Evolutionary conservation across 2,113 vertebrate species (phyloP), one percentile per base, ranked within the genome.

Genomic region (Parotia lawesii): DNA sequence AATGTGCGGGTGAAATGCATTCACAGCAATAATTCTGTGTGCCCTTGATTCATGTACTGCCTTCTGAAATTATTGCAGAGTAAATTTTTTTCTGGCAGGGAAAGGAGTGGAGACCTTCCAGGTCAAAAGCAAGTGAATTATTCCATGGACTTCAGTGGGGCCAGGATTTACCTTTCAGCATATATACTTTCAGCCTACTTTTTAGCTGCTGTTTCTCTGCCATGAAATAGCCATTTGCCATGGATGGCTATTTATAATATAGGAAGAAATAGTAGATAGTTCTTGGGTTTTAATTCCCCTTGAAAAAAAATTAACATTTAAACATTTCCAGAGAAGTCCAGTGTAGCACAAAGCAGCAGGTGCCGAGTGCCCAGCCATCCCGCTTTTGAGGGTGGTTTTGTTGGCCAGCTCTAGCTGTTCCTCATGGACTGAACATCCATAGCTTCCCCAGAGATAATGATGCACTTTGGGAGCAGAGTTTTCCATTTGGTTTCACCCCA

Each of bases 71-170:
- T 58, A 81, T 51, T 84, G 73, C 69, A 78, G 80, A 81, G 48
- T 89, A 58, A 35, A 58, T 87, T 75, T 87, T 22, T 74, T 94
- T 75, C 70, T 91, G 73, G 13, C 69, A 81, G 56, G 25, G 22
- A 82, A 64, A 67, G 40, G 22, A 87, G 10, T 22, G 21, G 45
- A 93, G 72, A 70, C 54, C 50, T 86, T 93, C 50, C 69, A 58
- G 56, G 57, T 45, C 51, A 87, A 67, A 92, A 84, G n/a, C 56
- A 81, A 91, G 40, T 75, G 29, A 89, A 64, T 93, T 79, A 82
- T 85, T 89, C 45, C 7, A 6, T 45, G 38, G 45, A 38, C 33
- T 83, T 29, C 27, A 15, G 3, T 19, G 47, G 29, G 16, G 29
- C 45, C 40, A 73, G 35, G 62, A 62, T 90, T 90, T 87, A 54